A percentile compares a stretch with the other conserved stretches of the same genome.
Conservation (phyloP, 2,888 invertebrate genomes). For the Lamellibrachia columna region DNA sequence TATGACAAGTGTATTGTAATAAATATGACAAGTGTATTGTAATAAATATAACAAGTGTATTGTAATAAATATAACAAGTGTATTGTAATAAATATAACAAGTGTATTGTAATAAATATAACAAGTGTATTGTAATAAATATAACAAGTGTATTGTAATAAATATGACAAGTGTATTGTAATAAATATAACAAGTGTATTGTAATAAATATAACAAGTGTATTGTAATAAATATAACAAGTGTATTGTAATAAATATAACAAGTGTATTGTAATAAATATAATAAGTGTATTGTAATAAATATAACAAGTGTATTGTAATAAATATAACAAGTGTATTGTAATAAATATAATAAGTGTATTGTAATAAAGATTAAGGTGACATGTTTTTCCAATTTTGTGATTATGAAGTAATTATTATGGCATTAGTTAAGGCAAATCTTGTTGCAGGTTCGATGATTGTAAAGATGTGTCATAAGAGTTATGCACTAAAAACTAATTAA, state of each 20-base stretch:
- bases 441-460: not conserved
- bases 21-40: not conserved
- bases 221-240: too few relatives aligned
- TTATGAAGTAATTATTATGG: not conserved
- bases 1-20: too few relatives aligned
- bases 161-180: not conserved
- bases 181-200: not conserved
- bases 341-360: not conserved
- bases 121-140: too few relatives aligned
- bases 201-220: too few relatives aligned
- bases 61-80: not conserved
- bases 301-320: too few relatives aligned
- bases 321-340: too few relatives aligned
- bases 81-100: too few relatives aligned
- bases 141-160: too few relatives aligned
- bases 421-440: not conserved
- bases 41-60: not conserved
- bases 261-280: too few relatives aligned
- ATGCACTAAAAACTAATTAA: not conserved
- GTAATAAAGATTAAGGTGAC: not conserved
- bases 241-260: too few relatives aligned
- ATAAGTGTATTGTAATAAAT: too few relatives aligned
- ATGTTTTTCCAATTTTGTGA: not conserved
- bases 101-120: too few relatives aligned
- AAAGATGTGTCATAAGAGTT: not conserved